Evolutionary conservation across 2,888 invertebrate species (phyloP), one percentile per base, ranked within the genome.

Genomic region (Cephus runcator): DNA sequence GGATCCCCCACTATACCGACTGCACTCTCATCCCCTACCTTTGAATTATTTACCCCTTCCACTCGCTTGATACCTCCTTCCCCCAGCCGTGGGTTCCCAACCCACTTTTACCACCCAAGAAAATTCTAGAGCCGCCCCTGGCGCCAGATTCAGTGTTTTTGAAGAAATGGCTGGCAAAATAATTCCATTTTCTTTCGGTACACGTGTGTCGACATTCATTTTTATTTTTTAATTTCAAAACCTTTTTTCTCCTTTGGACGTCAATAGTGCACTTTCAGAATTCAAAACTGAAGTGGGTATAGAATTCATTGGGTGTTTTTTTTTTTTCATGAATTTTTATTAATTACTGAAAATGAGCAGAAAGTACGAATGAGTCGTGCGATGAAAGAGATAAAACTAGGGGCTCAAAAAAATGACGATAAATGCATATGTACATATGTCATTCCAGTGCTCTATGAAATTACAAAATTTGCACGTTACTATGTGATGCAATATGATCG

Each of bases 51-150:
- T 40, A 40, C 56, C 33, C 69, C 71, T n/a, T 36, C 73, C 73
- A 69, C 76, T 69, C 75, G 69, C 34, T 9, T 73, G 6, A 36
- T 69, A 73, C 69, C 69, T 56, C 33, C 77, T 34, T 79, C 80
- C 71, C n/a, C 34, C 69, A 56, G 4, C 69, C 15, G 15, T 56
- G 40, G 69, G 69, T 36, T 73, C 75, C 11, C 34, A 23, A 23
- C 3, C 74, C 34, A 35, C 34, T 15, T 74, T 76, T 40, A 56
- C 56, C 56, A 56, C 9, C 56, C 56, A 56, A 56, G 56, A 23
- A 56, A 56, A 56, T 23, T 56, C 56, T 56, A 23, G 56, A 56
- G 56, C 56, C 56, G 56, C 23, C 56, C 56, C 56, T 56, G 56
- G 23, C 23, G 56, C 23, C 15, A 56, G 56, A 56, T 23, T 56